These are phyloP conservation scores for Gryon sp. DNA, from an alignment of 1,140 invertebrate genomes.

Conservation along the genomic window DNA sequence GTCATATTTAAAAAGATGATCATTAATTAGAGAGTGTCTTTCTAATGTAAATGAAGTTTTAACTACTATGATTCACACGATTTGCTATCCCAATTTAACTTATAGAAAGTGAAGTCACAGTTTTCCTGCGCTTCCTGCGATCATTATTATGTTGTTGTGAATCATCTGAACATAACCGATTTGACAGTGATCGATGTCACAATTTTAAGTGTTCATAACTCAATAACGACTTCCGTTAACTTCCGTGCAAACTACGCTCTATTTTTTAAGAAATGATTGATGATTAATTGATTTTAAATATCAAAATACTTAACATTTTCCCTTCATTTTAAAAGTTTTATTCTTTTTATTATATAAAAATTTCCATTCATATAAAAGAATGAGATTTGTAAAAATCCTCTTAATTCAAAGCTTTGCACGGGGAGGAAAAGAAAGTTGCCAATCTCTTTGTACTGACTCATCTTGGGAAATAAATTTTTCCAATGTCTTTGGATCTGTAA, in stretches of 20 bases:
- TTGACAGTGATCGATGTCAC: conserved; percentile 47
- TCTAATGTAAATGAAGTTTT: conserved; percentile 1
- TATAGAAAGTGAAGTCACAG: conserved; percentile 42
- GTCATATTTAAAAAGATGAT: too few relatives aligned
- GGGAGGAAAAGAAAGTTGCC: conserved; percentile 64
- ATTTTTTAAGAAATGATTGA: not conserved
- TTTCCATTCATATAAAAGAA: too few relatives aligned
- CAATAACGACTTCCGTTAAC: conserved; percentile 17
- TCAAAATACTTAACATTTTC: too few relatives aligned
- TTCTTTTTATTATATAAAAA: too few relatives aligned
- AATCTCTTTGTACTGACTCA: conserved; percentile 49
- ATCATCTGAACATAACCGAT: conserved; percentile 26
- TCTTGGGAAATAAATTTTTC: conserved; percentile 59
- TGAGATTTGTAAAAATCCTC: not conserved
- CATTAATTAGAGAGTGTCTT: conserved; percentile 27
- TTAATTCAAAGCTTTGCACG: conserved; percentile 61
- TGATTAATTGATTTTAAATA: conserved; percentile 24
- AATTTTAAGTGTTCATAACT: conserved; percentile 22
- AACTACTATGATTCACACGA: conserved; percentile 12
- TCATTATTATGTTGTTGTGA: conserved; percentile 29
- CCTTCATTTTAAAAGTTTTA: too few relatives aligned
- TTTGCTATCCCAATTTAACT: conserved; percentile 23
- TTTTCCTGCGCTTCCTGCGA: conserved; percentile 1
- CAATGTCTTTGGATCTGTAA: conserved; percentile 66
- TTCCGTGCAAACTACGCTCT: not conserved